Base-by-base conservation (phyloP, 1,140 invertebrate genomes). In the Samia ricini region DNA sequence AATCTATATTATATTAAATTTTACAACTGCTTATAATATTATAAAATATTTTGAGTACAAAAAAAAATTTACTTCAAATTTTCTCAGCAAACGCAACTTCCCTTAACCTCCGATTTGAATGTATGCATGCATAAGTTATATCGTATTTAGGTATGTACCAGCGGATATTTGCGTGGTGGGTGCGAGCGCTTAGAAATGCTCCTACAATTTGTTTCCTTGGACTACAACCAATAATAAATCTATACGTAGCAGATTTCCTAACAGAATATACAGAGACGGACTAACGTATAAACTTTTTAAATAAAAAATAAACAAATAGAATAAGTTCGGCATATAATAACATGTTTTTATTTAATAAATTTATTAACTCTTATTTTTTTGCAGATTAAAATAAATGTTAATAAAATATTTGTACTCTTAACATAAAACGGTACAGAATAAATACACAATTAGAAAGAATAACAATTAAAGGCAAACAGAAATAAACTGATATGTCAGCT, bases 201-300 rank as follows among this genome's bases (percentile, higher is more conserved):
- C 54, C 22, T 52, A 52, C 50, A 52, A 56, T 57, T 64, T 60
- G 63, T 42, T 18, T 56, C 29, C 49, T 10, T 20, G 19, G 42
- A 36, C 26, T 56, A 54, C 24, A 42, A 42, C 33, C 33, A 58
- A 26, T 51, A 63, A 64, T 52, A 22, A 26, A 24, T 59, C 29
- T 23, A 63, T 63, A 60, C 29, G n/a, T 57, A 42, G 29, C 15
- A 57, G 20, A 52, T 52, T 57, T 19, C n/a, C 26, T 42, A 57
- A 51, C 20, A 55, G 49, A 51, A 20, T 22, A 15, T 2, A 20
- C 50, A 12, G 50, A 20, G 19, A 23, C 50, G 22, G 18, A 52
- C 18, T 52, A 12, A n/a, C 20, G 6, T 23, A 24, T 4, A 10
- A 52, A 55, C 6, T 55, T 10, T 24, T 23, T 19, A 21, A 21